These are phyloP conservation scores for Cantharis rufa DNA, from an alignment of 2,888 invertebrate species.

Conservation along the genomic window DNA sequence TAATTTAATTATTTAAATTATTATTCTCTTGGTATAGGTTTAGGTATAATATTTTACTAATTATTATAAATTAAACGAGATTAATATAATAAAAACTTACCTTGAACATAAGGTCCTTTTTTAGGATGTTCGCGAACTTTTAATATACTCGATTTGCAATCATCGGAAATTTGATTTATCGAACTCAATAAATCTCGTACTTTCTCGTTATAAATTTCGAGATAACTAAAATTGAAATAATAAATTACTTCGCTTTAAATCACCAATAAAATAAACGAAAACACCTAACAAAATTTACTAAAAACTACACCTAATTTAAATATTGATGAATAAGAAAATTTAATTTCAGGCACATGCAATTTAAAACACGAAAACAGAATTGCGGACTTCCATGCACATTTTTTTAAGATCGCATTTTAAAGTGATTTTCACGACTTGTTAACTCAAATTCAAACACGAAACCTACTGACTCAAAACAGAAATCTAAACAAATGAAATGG, in stretches of 20 bases:
- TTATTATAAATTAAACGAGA: too few relatives aligned
- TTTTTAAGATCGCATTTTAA: constrained; percentile 7
- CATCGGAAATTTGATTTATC: constrained; percentile 22
- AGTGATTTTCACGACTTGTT: constrained; percentile 16
- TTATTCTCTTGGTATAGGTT: too few relatives aligned
- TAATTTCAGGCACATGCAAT: background rate
- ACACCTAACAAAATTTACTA: background rate
- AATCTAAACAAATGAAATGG: background rate
- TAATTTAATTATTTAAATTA: too few relatives aligned
- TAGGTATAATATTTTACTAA: too few relatives aligned
- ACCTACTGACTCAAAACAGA: constrained; percentile 7
- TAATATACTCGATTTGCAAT: constrained; percentile 55
- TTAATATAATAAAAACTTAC: constrained; percentile 54
- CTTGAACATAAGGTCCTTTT: constrained; percentile 79
- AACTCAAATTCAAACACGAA: constrained; percentile 17
- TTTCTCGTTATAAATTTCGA: constrained; percentile 68
- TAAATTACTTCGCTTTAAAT: background rate
- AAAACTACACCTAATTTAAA: background rate
- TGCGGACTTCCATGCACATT: background rate
- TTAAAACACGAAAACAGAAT: background rate
- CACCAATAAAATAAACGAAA: background rate
- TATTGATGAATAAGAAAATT: background rate
- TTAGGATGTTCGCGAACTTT: constrained; percentile 79
- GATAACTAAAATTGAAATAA: constrained; percentile 56
- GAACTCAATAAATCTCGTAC: constrained; percentile 71